Evolutionary conservation across 2,113 vertebrate genomes (phyloP).

Genomic region (Taxidea taxus): DNA sequence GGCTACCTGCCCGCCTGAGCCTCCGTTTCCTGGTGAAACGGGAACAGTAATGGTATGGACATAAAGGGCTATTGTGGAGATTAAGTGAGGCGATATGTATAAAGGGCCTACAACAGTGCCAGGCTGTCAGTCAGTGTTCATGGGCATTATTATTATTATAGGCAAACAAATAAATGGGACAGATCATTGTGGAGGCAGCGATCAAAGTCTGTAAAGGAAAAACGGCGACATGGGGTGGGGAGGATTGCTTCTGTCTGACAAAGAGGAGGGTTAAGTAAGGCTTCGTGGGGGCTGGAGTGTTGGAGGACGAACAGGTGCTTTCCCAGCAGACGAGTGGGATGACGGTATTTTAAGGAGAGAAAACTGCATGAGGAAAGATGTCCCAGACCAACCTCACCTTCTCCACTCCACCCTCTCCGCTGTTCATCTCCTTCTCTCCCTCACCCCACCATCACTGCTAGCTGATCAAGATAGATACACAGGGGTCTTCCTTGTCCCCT

Average conservation of each 20-base stretch:
- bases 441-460: neutral
- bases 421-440: neutral
- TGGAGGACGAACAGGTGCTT: neutral
- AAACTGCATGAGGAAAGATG: neutral
- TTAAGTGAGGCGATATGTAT: accelerated
- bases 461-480: neutral
- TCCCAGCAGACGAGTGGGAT: neutral
- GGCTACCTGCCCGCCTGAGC: neutral
- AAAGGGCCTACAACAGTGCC: neutral
- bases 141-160: neutral
- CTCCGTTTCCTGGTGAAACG: neutral
- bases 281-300: accelerated
- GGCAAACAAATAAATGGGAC: no score
- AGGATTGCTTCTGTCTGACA: neutral
- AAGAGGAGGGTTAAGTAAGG: neutral
- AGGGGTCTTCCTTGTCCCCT: neutral
- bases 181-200: neutral
- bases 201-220: neutral
- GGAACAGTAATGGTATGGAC: accelerated
- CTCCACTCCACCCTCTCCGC: neutral
- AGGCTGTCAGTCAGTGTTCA: neutral
- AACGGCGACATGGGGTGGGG: accelerated
- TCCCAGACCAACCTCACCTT: neutral
- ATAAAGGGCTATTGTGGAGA: accelerated
- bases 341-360: slow-evolving; percentile 22